A percentile compares a stretch with the other conserved stretches of the same genome.
These are phyloP conservation scores for Hemithea aestivaria DNA, from an alignment of 2,888 invertebrate species.

Conservation along the genomic window DNA sequence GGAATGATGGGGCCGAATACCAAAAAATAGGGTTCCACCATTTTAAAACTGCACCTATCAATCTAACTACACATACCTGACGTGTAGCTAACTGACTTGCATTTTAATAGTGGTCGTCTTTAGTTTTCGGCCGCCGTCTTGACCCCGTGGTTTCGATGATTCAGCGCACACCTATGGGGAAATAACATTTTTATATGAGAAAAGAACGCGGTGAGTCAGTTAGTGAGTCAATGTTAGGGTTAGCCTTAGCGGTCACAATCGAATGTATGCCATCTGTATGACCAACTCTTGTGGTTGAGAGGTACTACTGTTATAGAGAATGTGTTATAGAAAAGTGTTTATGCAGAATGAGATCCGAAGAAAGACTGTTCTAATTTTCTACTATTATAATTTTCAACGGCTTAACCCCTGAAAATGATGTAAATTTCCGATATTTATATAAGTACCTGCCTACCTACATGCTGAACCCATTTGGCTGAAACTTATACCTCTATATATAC, in stretches of 20 bases:
- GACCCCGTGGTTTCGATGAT: conserved; percentile 45
- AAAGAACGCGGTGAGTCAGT: conserved; percentile 49
- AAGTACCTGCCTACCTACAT: too few species aligned
- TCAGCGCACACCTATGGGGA: conserved; percentile 62
- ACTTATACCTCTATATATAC: too few species aligned
- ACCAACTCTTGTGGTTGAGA: conserved; percentile 20
- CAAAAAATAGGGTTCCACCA: conserved; percentile 17
- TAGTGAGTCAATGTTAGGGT: conserved; percentile 54
- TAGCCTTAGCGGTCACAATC: conserved; percentile 51
- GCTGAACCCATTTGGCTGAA: too few species aligned
- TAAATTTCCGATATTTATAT: too few species aligned
- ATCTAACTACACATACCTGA: too few species aligned
- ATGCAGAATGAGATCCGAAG: too few species aligned
- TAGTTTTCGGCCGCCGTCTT: conserved; percentile 22
- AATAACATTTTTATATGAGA: conserved; percentile 48
- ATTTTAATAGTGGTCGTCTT: too few species aligned
- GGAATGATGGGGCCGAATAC: conserved; percentile 52
- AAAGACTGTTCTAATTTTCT: too few species aligned
- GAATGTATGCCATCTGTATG: conserved; percentile 32
- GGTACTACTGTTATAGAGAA: conserved; percentile 13
- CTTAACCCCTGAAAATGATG: background rate
- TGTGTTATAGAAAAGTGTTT: background rate
- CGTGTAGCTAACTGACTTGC: too few species aligned
- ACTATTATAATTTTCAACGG: too few species aligned
- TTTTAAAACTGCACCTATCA: too few species aligned